Percentiles rank a stretch among this genome's conserved stretches.
Evolutionary conservation across 2,797 vertebrate genomes (phyloP).

Genomic region (Philypnodon macrostomus): DNA sequence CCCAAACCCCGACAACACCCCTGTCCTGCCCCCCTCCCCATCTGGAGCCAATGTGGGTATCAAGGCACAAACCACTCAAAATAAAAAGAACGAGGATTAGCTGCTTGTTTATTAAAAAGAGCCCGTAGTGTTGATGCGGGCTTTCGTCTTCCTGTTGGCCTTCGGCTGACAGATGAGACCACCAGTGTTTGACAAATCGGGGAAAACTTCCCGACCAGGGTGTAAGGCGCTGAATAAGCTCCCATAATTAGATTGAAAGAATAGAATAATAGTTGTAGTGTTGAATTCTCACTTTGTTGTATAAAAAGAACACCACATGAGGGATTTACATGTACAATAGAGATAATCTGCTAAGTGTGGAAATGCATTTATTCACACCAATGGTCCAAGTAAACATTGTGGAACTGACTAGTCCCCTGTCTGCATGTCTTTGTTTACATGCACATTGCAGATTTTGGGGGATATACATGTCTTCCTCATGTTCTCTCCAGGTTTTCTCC

Average conservation of each 20-base stretch:
- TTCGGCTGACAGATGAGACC: neutral
- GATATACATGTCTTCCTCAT: no score
- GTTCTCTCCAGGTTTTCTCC: no score
- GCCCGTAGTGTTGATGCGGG: conserved; percentile 2
- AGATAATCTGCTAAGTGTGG: conserved; percentile 1
- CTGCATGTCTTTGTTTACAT: conserved; percentile 1
- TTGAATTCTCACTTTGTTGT: neutral
- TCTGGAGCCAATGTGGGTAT: conserved; percentile 75
- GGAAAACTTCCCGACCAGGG: neutral
- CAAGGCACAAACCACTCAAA: conserved; percentile 27
- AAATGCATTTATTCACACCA: conserved; percentile 1
- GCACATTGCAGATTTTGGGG: neutral
- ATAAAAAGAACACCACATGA: neutral
- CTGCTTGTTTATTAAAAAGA: conserved; percentile 18
- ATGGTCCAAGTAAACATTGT: neutral
- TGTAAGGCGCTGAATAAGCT: neutral
- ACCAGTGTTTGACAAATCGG: conserved; percentile 3
- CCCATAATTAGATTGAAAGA: neutral
- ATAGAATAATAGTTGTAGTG: no score
- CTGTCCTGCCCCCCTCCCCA: conserved; percentile 50
- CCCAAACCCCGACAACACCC: neutral
- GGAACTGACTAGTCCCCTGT: conserved; percentile 3
- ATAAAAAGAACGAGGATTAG: conserved; percentile 23
- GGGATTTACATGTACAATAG: conserved; percentile 1
- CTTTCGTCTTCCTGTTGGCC: conserved; percentile 5